Evolutionary conservation across 2,113 vertebrate genomes (phyloP).

Genomic region (Neodontobutis hainanensis): DNA sequence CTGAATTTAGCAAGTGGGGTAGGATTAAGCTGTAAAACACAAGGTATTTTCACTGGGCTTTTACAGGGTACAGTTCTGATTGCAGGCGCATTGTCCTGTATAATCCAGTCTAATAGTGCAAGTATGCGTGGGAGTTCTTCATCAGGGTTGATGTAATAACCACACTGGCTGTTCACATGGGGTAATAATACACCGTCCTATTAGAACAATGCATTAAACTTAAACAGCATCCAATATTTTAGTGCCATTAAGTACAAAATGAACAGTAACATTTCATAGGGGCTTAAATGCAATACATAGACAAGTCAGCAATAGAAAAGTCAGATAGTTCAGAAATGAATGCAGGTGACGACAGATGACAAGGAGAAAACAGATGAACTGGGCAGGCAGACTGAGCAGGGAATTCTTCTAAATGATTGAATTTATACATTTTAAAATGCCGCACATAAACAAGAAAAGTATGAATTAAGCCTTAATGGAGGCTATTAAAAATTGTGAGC

Average conservation of each 20-base stretch:
- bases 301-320: constrained; percentile 3
- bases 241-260: background rate
- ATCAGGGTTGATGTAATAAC: constrained; percentile 24
- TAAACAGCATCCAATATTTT: constrained; percentile 5
- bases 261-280: background rate
- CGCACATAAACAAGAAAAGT: background rate
- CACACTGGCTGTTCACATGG: background rate
- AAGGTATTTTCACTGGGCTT: constrained; percentile 66
- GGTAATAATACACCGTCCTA: constrained; percentile 5
- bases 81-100: constrained; percentile 63
- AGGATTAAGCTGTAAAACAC: constrained; percentile 69
- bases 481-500: background rate
- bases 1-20: constrained; percentile 54
- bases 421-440: background rate
- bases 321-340: constrained; percentile 18
- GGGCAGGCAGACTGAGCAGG: background rate
- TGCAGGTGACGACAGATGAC: constrained; percentile 21
- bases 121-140: constrained; percentile 7
- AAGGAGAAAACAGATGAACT: constrained; percentile 15
- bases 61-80: constrained; percentile 69
- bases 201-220: constrained; percentile 2
- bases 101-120: constrained; percentile 59
- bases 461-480: constrained; percentile 1
- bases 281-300: constrained; percentile 2
- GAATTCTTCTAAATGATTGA: no score